phyloP scores from a whole-genome alignment of 2,797 vertebrate genomes.

The Arrhamphus sclerolepis region DNA sequence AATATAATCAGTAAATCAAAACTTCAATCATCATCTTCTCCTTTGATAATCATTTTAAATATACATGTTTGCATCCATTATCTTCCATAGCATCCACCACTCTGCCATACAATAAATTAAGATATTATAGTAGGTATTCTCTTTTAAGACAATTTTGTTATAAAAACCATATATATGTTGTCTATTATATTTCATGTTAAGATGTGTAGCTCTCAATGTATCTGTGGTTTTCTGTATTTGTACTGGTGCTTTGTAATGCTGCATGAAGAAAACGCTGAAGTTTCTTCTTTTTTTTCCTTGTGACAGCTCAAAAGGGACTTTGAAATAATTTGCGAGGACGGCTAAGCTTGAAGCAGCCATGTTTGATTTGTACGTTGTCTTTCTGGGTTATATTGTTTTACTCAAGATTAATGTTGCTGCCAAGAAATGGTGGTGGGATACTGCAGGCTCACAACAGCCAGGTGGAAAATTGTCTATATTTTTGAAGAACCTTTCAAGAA shows the following conservation, averaged over 20 bases:
- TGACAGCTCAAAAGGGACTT: slow-evolving; percentile 2
- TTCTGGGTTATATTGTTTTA: not conserved
- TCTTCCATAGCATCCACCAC: not conserved
- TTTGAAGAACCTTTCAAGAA: too few relatives aligned
- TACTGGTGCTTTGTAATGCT: not conserved
- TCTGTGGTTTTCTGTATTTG: slow-evolving; percentile 1
- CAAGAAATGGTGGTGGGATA: not conserved
- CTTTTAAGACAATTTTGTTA: slow-evolving; percentile 11
- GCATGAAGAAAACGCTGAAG: slow-evolving; percentile 7
- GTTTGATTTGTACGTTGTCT: not conserved
- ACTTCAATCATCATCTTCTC: not conserved
- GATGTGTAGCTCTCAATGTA: slow-evolving; percentile 8
- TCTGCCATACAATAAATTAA: slow-evolving; percentile 4
- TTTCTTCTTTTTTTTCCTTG: slow-evolving; percentile 2
- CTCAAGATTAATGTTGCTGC: slow-evolving; percentile 13
- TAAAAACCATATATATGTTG: slow-evolving; percentile 18
- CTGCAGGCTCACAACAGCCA: not conserved
- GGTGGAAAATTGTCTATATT: not conserved
- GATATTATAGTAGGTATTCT: slow-evolving; percentile 9
- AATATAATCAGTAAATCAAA: too few relatives aligned
- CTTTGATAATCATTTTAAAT: not conserved
- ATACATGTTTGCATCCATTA: not conserved
- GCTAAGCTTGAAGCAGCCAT: not conserved
- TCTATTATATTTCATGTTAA: slow-evolving; percentile 29
- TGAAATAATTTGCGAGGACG: slow-evolving; percentile 5